Conservation (phyloP, 2,797 vertebrate species). For the Acridotheres tristis region DNA sequence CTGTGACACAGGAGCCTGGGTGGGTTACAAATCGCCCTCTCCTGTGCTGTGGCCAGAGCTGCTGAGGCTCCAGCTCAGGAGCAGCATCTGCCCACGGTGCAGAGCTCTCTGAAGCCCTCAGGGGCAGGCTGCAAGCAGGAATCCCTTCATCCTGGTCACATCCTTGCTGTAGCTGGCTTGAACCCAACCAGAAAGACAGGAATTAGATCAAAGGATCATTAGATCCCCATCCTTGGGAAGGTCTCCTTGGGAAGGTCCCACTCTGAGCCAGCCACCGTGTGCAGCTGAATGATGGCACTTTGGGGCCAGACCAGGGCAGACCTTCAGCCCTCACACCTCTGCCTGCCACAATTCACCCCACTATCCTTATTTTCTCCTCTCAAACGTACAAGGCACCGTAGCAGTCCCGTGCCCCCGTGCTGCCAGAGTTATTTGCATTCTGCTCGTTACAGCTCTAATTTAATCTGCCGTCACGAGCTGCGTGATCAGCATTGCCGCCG, state of each 20-base stretch:
- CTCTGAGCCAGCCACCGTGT: background rate
- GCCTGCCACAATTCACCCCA: background rate
- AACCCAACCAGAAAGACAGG: background rate
- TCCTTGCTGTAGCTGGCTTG: background rate
- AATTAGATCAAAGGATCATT: background rate
- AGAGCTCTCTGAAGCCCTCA: background rate
- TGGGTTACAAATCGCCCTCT: background rate
- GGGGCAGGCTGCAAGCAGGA: background rate
- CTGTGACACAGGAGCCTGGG: background rate
- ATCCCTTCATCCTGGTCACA: fast-evolving
- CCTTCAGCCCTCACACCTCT: background rate
- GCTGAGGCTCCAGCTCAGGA: background rate
- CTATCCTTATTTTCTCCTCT: background rate
- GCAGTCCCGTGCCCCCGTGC: background rate
- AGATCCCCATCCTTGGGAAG: background rate
- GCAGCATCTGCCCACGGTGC: background rate
- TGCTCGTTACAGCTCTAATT: constrained; percentile 69
- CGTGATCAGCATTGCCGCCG: constrained; percentile 60
- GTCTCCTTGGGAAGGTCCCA: background rate
- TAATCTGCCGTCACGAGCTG: constrained; percentile 66
- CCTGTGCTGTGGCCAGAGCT: background rate
- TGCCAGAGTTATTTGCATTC: constrained; percentile 55
- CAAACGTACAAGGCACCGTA: background rate
- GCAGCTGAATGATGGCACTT: fast-evolving
- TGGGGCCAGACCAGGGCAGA: background rate